Conservation (phyloP, 2,888 invertebrate genomes). For the Drosophila tripunctata region DNA sequence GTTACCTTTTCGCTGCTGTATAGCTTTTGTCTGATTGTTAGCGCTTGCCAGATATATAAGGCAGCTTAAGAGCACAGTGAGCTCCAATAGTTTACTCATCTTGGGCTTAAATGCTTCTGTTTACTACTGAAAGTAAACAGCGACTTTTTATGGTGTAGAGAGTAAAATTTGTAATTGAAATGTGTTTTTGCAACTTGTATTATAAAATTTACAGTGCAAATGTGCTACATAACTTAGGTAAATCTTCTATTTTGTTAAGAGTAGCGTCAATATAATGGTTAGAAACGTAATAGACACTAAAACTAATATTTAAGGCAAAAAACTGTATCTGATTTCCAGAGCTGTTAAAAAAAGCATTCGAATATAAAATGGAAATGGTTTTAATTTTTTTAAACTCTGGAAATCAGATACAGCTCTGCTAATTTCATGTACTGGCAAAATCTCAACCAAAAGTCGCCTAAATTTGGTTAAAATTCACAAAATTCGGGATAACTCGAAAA, state of each 20-base stretch:
- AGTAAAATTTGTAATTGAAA: slow-evolving; percentile 9
- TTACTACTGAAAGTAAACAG: neutral
- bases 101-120: neutral
- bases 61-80: neutral
- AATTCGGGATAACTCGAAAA: too few species aligned
- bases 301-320: too few species aligned
- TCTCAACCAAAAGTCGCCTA: too few species aligned
- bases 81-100: neutral
- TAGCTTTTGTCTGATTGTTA: neutral
- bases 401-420: too few species aligned
- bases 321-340: too few species aligned
- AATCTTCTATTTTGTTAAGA: neutral
- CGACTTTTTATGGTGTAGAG: neutral
- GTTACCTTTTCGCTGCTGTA: slow-evolving; percentile 21
- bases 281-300: neutral
- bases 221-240: neutral
- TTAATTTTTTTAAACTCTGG: too few species aligned
- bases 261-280: neutral
- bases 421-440: too few species aligned
- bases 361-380: too few species aligned
- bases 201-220: neutral
- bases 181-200: slow-evolving; percentile 4
- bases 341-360: too few species aligned
- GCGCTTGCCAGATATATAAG: neutral
- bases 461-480: too few species aligned